Evolutionary conservation across 2,888 invertebrate genomes (phyloP), one percentile per base, ranked within the genome.

Genomic region (Caenorhabditis drosophilae): DNA sequence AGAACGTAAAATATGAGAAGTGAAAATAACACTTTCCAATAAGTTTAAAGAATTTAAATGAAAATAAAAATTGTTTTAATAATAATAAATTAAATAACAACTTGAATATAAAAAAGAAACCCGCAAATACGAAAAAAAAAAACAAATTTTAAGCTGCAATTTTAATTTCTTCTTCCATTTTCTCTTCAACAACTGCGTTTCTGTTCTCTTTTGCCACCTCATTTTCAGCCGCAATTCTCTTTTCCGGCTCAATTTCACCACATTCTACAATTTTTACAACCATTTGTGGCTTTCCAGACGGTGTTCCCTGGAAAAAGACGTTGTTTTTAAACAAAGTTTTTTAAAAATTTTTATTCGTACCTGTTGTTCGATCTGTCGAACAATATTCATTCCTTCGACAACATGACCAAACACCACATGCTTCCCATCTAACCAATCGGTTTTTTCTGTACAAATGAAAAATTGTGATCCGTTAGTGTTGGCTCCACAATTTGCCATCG

Each of bases 361-460:
- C 60, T 82, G 78, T 46, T 77, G 77, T 44, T 81, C 78, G 18
- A 79, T 69, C 42, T 82, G 80, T 11, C 79, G 54, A 7, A 82
- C 81, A 46, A 82, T 73, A 50, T 84, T 84, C 84, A 83, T 80
- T 31, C 83, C 83, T 59, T 84, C 82, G 22, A 93, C 90, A 22
- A 97, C 92, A 84, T 93, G 91, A 0, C 97, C 98, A 86, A 98
- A 98, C 0, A 96, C 97, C 9, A 97, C 96, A 85, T 98, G 97
- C 84, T 97, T 97, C 27, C 89, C 89, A 86, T 98, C 96, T 57
- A 98, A 85, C 95, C 87, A 90, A 84, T 36, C 81, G 0, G 83
- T 80, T 52, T 82, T 75, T 46, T 75, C 90, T 11, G 92, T 92
- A 78, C 92, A 92, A 26, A 98, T 87, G 84, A 97, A 98, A 86